A percentile compares a stretch with the other conserved stretches of the same genome.
These are phyloP conservation scores for Cantharis flavilabris DNA, from an alignment of 2,888 invertebrate genomes.

Conservation along the genomic window DNA sequence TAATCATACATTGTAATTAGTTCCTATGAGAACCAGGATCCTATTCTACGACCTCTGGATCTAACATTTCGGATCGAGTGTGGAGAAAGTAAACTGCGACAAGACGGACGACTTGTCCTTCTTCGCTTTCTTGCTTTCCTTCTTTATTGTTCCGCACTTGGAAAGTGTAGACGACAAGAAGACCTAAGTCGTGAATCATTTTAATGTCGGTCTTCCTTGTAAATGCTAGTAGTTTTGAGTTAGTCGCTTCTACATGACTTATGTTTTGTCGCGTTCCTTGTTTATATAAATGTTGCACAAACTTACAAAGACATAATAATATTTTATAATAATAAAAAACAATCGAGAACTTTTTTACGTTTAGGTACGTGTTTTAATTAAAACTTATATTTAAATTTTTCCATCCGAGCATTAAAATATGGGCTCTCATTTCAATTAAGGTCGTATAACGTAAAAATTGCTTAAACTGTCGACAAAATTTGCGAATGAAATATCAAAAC, in stretches of 20 bases:
- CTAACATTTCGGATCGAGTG: constrained; percentile 28
- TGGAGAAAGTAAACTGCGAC: constrained; percentile 17
- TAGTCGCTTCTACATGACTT: constrained; percentile 19
- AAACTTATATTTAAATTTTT: not conserved
- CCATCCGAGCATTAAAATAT: not conserved
- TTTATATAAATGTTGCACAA: constrained; percentile 8
- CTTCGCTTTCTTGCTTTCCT: not conserved
- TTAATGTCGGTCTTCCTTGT: constrained; percentile 24
- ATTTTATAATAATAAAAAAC: not conserved
- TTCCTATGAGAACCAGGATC: constrained; percentile 44
- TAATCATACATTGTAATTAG: constrained; percentile 59
- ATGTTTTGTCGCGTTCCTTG: constrained; percentile 17
- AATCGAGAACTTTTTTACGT: not conserved
- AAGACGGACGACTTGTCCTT: not conserved
- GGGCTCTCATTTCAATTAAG: not conserved
- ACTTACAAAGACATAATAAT: constrained; percentile 4
- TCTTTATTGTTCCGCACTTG: constrained; percentile 1
- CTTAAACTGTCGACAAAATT: constrained; percentile 14
- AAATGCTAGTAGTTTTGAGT: constrained; percentile 23
- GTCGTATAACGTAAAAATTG: not conserved
- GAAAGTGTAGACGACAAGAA: constrained; percentile 6
- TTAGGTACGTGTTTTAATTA: not conserved
- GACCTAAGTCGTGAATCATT: constrained; percentile 22
- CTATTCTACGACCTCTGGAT: constrained; percentile 35
- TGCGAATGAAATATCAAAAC: constrained; percentile 28